Evolutionary conservation across 1,140 invertebrate species (phyloP), one percentile per base, ranked within the genome.

Genomic region (Tetragonula clypearis): DNA sequence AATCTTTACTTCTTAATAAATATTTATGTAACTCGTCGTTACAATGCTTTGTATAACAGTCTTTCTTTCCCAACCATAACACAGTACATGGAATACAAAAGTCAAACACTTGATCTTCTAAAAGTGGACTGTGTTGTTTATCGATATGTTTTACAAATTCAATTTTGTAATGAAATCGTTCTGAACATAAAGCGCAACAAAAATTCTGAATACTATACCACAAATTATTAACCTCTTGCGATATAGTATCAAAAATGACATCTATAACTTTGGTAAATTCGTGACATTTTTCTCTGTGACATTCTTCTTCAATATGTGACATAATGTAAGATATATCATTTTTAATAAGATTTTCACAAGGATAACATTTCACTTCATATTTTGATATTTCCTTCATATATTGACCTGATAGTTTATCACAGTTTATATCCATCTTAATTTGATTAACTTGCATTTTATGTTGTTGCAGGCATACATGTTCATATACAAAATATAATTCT

Each of bases 71-170:
- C 41, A 85, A 86, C 92, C 92, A 93, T 49, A 90, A 87, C 17
- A 80, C 84, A 6, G 90, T 83, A 82, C 92, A 93, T 12, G 86
- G 55, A 66, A 91, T 79, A 68, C 92, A 93, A 56, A 86, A 90
- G 49, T 92, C 89, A 75, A 87, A 92, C 26, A 79, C 35, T 62
- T 72, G 62, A n/a, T 26, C n/a, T 21, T 73, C 60, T 23, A 8
- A 73, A 15, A 9, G 17, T 41, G 53, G 0, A 26, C 9, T 86
- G 62, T 26, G 41, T 15, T 68, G 79, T 53, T 19, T 56, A 49
- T 15, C n/a, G 35, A 84, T 65, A 84, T 90, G 89, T 41, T 82
- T 23, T 55, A 71, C 65, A 78, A 93, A 94, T 58, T 85, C 56
- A 62, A 87, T n/a, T 81, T 93, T 93, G 19, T 26, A 69, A 1